Evolutionary conservation across 2,888 invertebrate genomes (phyloP).

Genomic region (Coleophora flavipennella): DNA sequence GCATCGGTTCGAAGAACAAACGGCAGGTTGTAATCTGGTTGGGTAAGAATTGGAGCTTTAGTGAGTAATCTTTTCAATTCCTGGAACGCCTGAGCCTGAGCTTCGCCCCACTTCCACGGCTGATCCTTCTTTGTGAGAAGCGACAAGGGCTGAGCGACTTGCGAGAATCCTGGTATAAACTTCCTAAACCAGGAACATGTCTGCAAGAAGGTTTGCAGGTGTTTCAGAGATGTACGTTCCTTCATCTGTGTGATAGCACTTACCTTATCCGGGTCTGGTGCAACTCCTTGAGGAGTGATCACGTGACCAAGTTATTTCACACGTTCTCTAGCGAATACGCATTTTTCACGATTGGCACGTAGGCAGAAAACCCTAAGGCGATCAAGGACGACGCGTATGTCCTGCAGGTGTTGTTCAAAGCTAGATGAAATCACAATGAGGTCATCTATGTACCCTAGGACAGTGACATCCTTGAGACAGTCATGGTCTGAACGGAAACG

Average conservation of each 20-base stretch:
- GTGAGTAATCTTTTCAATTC: constrained; percentile 13
- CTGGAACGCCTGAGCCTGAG: constrained; percentile 13
- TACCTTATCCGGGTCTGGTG: constrained; percentile 7
- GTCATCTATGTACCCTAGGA: constrained; percentile 23
- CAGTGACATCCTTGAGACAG: constrained; percentile 10
- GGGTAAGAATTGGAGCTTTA: constrained; percentile 17
- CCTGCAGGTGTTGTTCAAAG: too few species aligned
- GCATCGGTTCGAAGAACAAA: constrained; percentile 21
- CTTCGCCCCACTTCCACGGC: constrained; percentile 19
- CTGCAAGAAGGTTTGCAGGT: constrained; percentile 11
- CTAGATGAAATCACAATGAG: too few species aligned
- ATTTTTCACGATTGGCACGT: too few species aligned
- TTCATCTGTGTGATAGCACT: constrained; percentile 4
- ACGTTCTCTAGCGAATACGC: too few species aligned
- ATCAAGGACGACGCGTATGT: too few species aligned
- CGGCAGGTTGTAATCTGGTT: constrained; percentile 16
- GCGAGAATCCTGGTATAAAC: constrained; percentile 14
- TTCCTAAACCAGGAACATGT: constrained; percentile 24
- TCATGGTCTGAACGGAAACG: constrained; percentile 12
- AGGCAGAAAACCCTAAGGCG: too few species aligned
- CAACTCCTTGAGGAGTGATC: constrained; percentile 7
- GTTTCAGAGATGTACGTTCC: constrained; percentile 6
- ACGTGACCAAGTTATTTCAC: constrained; percentile 14
- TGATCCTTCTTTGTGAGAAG: constrained; percentile 22
- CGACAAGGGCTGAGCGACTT: constrained; percentile 24